A percentile compares a stretch with the other conserved stretches of the same genome.
phyloP scores from a whole-genome alignment of 2,797 vertebrate species.

The Fringilla coelebs region DNA sequence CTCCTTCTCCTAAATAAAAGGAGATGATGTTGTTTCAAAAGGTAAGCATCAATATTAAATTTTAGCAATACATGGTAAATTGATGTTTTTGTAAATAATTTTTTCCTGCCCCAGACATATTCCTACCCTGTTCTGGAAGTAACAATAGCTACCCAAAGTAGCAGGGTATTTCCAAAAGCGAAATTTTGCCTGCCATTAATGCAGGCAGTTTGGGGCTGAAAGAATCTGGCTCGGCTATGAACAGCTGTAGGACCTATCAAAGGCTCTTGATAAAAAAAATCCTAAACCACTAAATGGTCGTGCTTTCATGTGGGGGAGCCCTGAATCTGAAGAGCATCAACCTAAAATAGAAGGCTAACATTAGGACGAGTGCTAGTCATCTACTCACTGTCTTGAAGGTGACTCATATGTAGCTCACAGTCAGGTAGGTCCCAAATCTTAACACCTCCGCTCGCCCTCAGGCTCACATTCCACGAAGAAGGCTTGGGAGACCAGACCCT shows the following conservation, averaged over 20 bases:
- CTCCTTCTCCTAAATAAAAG: neutral
- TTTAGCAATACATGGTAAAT: neutral
- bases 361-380: conserved; percentile 23
- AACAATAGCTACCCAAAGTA: neutral
- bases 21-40: neutral
- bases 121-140: neutral
- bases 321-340: conserved; percentile 9
- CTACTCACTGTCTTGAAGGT: conserved; percentile 9
- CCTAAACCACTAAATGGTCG: neutral
- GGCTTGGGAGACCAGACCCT: neutral
- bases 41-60: neutral
- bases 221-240: neutral
- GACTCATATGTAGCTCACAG: neutral
- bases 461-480: neutral
- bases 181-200: neutral
- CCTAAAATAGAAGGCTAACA: conserved; percentile 47
- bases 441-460: neutral
- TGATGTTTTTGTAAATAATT: neutral
- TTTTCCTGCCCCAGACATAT: neutral
- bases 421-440: conserved; percentile 11
- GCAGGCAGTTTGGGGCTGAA: neutral
- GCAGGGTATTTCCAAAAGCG: neutral
- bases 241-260: neutral
- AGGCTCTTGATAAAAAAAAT: neutral
- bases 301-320: neutral